Conservation (phyloP, 1,140 invertebrate genomes). For the Ladona fulva region DNA sequence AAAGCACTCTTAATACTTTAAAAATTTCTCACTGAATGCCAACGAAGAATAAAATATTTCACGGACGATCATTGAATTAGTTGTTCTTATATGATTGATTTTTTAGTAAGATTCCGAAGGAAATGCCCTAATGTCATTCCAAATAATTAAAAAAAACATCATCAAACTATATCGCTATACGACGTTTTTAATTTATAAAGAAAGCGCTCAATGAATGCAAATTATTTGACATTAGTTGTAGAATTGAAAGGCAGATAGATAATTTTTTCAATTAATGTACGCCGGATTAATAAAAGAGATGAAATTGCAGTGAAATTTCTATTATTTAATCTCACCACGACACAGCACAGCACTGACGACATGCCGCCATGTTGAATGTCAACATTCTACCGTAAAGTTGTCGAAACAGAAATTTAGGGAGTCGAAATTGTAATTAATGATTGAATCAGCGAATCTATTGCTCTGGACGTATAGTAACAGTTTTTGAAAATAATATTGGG, state of each 20-base stretch:
- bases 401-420: no score
- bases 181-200: neutral
- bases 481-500: no score
- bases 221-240: neutral
- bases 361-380: slow-evolving; percentile 84
- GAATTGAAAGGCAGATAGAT: neutral
- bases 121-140: neutral
- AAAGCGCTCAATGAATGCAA: neutral
- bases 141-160: neutral
- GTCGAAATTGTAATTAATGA: no score
- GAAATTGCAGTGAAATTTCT: neutral
- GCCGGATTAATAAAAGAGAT: neutral
- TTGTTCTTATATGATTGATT: no score
- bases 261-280: neutral
- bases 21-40: no score
- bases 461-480: no score
- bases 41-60: no score
- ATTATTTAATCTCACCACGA: slow-evolving; percentile 58
- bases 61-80: no score
- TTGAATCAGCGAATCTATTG: no score
- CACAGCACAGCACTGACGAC: slow-evolving; percentile 89
- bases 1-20: no score
- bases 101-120: no score
- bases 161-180: neutral
- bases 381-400: slow-evolving; percentile 26